A percentile compares a stretch with the other conserved stretches of the same genome.
Evolutionary conservation across 37 sponge, comb jelly and placozoan species (phyloP).

Genomic region (Diacarnus erythraeanus): DNA sequence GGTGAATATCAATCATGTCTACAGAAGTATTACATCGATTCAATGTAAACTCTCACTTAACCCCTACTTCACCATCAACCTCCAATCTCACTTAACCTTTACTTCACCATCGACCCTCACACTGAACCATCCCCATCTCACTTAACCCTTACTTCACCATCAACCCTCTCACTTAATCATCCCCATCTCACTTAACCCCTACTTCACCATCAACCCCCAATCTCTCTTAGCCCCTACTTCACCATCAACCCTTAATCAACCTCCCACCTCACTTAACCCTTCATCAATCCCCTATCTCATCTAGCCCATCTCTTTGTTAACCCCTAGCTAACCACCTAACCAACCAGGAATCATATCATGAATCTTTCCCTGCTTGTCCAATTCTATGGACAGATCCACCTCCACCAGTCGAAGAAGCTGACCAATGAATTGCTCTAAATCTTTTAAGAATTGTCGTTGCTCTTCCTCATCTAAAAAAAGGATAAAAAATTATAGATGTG

Average conservation of each 20-base stretch:
- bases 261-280: not conserved
- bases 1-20: slow-evolving; percentile 50
- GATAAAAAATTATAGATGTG: too few species aligned
- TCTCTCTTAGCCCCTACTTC: not conserved
- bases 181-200: not conserved
- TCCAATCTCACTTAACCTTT: not conserved
- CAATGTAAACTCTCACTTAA: too few species aligned
- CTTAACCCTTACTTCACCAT: not conserved
- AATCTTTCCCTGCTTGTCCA: slow-evolving; percentile 26
- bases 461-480: slow-evolving; percentile 37
- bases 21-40: too few species aligned
- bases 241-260: not conserved
- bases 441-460: slow-evolving; percentile 2
- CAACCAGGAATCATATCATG: slow-evolving; percentile 39
- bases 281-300: not conserved
- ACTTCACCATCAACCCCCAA: not conserved
- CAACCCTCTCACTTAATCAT: not conserved
- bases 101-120: not conserved
- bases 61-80: not conserved
- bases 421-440: slow-evolving; percentile 49
- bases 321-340: too few species aligned
- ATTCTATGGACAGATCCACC: slow-evolving; percentile 46
- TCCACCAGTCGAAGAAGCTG: slow-evolving; percentile 57
- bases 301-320: not conserved
- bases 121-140: not conserved